Evolutionary conservation across 2,797 vertebrate species (phyloP).

Genomic region (Coluber constrictor): DNA sequence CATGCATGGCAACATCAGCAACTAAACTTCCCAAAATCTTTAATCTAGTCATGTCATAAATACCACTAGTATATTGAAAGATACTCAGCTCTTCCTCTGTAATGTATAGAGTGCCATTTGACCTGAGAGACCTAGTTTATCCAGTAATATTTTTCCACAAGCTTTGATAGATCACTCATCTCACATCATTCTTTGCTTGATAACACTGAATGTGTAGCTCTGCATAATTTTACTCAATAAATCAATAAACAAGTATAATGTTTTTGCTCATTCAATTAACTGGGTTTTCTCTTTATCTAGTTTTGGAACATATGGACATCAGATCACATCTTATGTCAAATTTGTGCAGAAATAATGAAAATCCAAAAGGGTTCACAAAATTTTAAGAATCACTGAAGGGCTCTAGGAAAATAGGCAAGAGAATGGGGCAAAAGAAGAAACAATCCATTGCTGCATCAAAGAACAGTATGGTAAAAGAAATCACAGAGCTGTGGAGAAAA

Average conservation of each 20-base stretch:
- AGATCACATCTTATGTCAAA: background rate
- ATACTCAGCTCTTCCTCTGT: background rate
- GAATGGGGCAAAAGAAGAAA: background rate
- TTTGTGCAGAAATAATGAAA: background rate
- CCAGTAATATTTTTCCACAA: constrained; percentile 18
- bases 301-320: background rate
- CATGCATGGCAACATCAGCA: background rate
- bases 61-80: background rate
- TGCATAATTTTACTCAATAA: background rate
- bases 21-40: background rate
- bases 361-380: background rate
- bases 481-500: background rate
- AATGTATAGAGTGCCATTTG: background rate
- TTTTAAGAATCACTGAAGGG: background rate
- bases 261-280: background rate
- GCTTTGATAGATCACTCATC: background rate
- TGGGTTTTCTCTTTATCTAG: background rate
- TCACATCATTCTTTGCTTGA: background rate
- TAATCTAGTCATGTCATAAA: background rate
- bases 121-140: background rate
- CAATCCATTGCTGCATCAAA: background rate
- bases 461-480: background rate
- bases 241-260: background rate
- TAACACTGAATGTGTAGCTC: background rate
- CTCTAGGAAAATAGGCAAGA: background rate